Base-by-base conservation (phyloP, 2,113 vertebrate species). In the Prinia subflava region DNA sequence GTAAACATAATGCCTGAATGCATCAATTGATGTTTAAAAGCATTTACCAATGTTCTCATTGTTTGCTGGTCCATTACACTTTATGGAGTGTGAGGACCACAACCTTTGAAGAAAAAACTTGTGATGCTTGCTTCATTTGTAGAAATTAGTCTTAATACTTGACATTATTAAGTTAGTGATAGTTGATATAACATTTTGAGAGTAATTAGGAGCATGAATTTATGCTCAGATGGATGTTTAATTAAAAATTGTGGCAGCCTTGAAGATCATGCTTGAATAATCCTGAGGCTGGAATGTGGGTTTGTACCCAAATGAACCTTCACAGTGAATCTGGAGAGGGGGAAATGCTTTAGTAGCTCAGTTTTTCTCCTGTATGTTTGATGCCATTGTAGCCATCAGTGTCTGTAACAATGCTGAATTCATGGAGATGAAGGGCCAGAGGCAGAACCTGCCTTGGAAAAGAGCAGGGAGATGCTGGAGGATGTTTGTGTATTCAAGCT, bases 151-250 rank as follows among this genome's bases (percentile, higher is more conserved):
- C 81, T 67, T 91, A 75, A 67, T 90, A 63, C 44, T 76, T 94
- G 86, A 87, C 71, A 76, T 91, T 93, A 75, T 79, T 84, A 70
- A 82, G 78, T 90, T 96, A 92, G 93, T 25, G 83, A 76, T 87
- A 92, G 89, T 60, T 93, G 90, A 81, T 95, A 92, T 19, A 93
- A 79, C 79, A 35, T 91, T 96, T 93, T 88, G 67, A 91, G 81
- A 77, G 85, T 87, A 89, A 93, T 89, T 87, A 86, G 73, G 60
- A 57, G n/a, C 77, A 75, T 59, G 21, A 64, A 70, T 94, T 90
- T 89, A 87, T 94, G 91, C 91, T 95, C 87, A 92, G 80, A 90
- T 96, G 90, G 64, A 83, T 85, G 94, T 86, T 96, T 94, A 94
- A 92, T 95, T 91, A 96, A 88, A 95, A 92, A 79, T 56, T 79